Evolutionary conservation across 2,888 invertebrate genomes (phyloP).

Genomic region (Trisateles emortualis): DNA sequence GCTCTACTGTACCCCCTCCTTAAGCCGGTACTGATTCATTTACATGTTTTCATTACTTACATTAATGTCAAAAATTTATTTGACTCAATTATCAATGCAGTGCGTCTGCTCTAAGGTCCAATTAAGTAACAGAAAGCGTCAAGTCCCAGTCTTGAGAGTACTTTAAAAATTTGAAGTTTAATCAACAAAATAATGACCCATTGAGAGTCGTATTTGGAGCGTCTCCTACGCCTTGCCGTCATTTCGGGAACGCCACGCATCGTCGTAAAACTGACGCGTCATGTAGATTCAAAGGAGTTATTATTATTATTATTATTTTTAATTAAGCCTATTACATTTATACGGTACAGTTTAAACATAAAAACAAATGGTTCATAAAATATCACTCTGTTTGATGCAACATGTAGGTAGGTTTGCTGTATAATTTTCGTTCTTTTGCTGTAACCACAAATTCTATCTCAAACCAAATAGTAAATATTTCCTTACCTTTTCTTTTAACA

Average conservation of each 20-base stretch:
- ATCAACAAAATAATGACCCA: slow-evolving; percentile 7
- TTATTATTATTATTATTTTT: too few species aligned
- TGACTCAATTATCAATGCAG: background rate
- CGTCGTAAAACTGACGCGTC: slow-evolving; percentile 35
- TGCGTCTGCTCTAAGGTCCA: background rate
- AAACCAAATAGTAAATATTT: too few species aligned
- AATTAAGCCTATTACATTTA: slow-evolving; percentile 52
- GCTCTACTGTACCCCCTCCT: too few species aligned
- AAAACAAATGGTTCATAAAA: slow-evolving; percentile 24
- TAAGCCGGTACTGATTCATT: too few species aligned
- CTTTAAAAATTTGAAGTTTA: slow-evolving; percentile 6
- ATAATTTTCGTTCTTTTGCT: too few species aligned
- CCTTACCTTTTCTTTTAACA: too few species aligned
- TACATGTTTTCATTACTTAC: too few species aligned
- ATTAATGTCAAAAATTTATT: background rate
- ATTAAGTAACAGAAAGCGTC: slow-evolving; percentile 1
- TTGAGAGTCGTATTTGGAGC: background rate
- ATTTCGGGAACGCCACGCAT: slow-evolving; percentile 5
- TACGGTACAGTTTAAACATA: slow-evolving; percentile 39
- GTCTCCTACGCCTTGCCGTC: slow-evolving; percentile 15
- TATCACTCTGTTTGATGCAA: background rate
- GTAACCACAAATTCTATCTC: too few species aligned
- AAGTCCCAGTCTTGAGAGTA: background rate
- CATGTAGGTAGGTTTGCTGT: background rate
- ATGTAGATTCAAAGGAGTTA: slow-evolving; percentile 36